Evolutionary conservation across 2,797 vertebrate species (phyloP), one percentile per base, ranked within the genome.

Genomic region (Jordanella pulchra): DNA sequence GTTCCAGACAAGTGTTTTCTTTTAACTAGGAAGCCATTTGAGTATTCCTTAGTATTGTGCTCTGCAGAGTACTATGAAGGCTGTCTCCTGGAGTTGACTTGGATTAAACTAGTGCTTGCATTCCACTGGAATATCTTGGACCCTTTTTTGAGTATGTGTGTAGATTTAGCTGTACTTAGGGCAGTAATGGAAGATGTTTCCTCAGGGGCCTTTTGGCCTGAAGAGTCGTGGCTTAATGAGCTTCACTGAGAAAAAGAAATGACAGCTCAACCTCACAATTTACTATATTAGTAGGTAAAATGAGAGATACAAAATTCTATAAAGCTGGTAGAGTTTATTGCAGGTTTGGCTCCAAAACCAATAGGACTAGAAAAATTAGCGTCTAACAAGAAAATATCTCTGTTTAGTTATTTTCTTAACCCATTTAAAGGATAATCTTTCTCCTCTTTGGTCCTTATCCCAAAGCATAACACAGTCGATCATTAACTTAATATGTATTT

Each of bases 161-260:
- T 82, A 87, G 74, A 90, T 89, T 91, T 91, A 79, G 80, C 84
- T 82, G 50, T 87, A 91, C 84, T 91, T 87, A 89, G 73, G 79
- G 76, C 86, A 85, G 89, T 90, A 91, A 90, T 91, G 81, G 89
- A 91, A 91, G 89, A 84, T 83, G 88, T 86, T 85, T 87, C 87
- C 89, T 84, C 74, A 0, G 76, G 86, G 84, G 87, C 91, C 83
- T 91, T 87, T 89, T 90, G 93, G 90, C 91, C 92, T 89, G 83
- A 79, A 86, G 89, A 90, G 92, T 91, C 87, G 79, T 81, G 85
- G 86, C 91, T 94, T 95, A 94, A 94, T 94, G 93, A 94, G 91
- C 90, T 90, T 91, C 84, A 78, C 81, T 87, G 89, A 93, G 91
- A 91, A 66, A 75, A 86, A 92, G 79, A 82, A 91, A 89, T 90